Conservation (phyloP, 2,888 invertebrate species). For the Bursaphelenchus okinawaensis region DNA sequence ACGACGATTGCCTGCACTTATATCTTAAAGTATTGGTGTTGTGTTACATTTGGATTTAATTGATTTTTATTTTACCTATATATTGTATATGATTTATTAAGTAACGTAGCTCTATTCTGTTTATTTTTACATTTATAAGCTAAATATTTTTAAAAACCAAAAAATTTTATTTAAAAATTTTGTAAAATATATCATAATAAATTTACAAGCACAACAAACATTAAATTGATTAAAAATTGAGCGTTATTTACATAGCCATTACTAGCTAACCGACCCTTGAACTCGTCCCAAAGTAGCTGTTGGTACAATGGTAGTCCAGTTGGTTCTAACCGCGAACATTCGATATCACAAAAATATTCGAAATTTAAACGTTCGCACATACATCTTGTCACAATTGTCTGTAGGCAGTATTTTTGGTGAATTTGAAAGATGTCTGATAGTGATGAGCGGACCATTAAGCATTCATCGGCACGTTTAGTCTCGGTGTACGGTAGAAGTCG, state of each 20-base stretch:
- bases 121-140: too few species aligned
- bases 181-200: too few species aligned
- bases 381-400: constrained; percentile 33
- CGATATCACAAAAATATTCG: constrained; percentile 28
- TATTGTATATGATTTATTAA: too few species aligned
- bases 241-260: neutral
- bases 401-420: constrained; percentile 36
- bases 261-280: constrained; percentile 29
- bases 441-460: constrained; percentile 31
- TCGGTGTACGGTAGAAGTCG: constrained; percentile 32
- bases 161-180: too few species aligned
- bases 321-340: constrained; percentile 28
- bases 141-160: too few species aligned
- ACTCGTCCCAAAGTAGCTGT: constrained; percentile 28
- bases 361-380: constrained; percentile 36
- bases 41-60: too few species aligned
- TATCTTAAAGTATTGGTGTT: too few species aligned
- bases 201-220: neutral
- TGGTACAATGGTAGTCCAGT: constrained; percentile 30
- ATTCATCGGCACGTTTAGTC: constrained; percentile 31
- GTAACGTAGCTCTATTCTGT: too few species aligned
- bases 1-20: too few species aligned
- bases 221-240: neutral
- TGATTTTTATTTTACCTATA: too few species aligned
- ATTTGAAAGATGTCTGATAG: constrained; percentile 33